Evolutionary conservation across 2,797 vertebrate species (phyloP).

Genomic region (Eospalax fontanierii): DNA sequence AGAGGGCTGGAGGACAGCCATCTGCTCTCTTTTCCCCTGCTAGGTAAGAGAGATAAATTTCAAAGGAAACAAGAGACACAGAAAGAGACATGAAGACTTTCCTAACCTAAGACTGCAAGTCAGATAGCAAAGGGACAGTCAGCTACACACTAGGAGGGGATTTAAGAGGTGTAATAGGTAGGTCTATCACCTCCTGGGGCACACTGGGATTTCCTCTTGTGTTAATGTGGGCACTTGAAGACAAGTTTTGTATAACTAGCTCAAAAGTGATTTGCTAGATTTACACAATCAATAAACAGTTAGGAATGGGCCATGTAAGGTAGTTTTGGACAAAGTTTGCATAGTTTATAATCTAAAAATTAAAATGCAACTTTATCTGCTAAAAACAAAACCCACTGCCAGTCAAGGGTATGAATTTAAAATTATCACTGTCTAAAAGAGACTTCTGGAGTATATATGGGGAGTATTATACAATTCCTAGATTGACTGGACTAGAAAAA

Average conservation of each 20-base stretch:
- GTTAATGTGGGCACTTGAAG: conserved; percentile 35
- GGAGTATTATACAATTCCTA: conserved; percentile 37
- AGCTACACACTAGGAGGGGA: conserved; percentile 14
- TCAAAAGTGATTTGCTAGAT: conserved; percentile 49
- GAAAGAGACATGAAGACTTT: conserved; percentile 7
- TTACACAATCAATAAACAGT: conserved; percentile 47
- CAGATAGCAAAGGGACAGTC: not conserved
- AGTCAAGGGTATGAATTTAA: conserved; percentile 45
- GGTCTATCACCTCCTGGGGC: not conserved
- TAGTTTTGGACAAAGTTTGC: conserved; percentile 69
- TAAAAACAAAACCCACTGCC: conserved; percentile 1
- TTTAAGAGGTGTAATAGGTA: not conserved
- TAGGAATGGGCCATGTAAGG: conserved; percentile 44
- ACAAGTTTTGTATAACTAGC: conserved; percentile 58
- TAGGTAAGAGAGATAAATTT: conserved; percentile 41
- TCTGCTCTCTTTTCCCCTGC: not conserved
- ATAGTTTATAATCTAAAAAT: conserved; percentile 63
- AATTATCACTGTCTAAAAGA: conserved; percentile 50
- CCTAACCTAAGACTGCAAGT: conserved; percentile 27
- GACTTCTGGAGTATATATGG: not conserved
- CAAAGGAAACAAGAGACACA: conserved; percentile 11
- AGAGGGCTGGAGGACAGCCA: not conserved
- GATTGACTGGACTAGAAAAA: conserved; percentile 49
- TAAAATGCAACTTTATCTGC: conserved; percentile 66
- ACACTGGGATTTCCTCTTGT: not conserved